phyloP scores from a whole-genome alignment of 2,113 vertebrate genomes.

The Oryzias melastigma region DNA sequence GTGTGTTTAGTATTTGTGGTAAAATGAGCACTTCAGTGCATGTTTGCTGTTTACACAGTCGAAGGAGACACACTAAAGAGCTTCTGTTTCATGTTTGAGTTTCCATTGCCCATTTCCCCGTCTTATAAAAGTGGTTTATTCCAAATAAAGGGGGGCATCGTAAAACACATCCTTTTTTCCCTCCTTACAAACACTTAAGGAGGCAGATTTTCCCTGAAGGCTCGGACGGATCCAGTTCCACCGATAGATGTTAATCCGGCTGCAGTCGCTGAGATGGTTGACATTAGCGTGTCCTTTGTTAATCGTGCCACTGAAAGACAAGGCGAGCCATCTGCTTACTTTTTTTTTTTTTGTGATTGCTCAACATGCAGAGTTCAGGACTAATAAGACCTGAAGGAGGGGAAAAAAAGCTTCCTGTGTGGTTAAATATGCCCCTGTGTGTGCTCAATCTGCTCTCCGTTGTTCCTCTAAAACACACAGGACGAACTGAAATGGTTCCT shows the following conservation, averaged over 20 bases:
- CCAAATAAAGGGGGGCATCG: slow-evolving; percentile 52
- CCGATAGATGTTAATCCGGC: slow-evolving; percentile 34
- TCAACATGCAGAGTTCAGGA: slow-evolving; percentile 21
- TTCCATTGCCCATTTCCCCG: slow-evolving; percentile 63
- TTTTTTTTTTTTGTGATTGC: slow-evolving; percentile 24
- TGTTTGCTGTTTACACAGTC: slow-evolving; percentile 12
- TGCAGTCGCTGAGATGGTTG: slow-evolving; percentile 15
- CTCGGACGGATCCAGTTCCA: slow-evolving; percentile 13
- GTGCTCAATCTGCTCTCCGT: slow-evolving; percentile 8
- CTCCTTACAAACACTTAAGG: slow-evolving; percentile 39
- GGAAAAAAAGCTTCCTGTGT: slow-evolving; percentile 30
- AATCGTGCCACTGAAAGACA: slow-evolving; percentile 34
- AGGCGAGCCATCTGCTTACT: slow-evolving; percentile 20
- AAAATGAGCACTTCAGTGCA: slow-evolving; percentile 8
- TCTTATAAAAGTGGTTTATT: slow-evolving; percentile 74
- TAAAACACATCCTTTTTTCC: slow-evolving; percentile 52
- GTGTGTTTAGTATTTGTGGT: slow-evolving; percentile 46
- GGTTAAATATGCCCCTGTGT: slow-evolving; percentile 31
- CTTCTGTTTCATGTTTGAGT: slow-evolving; percentile 72
- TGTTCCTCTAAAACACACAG: slow-evolving; percentile 9
- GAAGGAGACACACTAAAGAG: slow-evolving; percentile 32
- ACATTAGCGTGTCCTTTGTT: slow-evolving; percentile 28
- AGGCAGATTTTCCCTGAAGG: slow-evolving; percentile 21
- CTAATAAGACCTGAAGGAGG: slow-evolving; percentile 20
- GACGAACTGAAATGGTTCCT: not conserved